These are phyloP conservation scores for Herpailurus yagouaroundi DNA, from an alignment of 2,113 vertebrate species.

Conservation along the genomic window DNA sequence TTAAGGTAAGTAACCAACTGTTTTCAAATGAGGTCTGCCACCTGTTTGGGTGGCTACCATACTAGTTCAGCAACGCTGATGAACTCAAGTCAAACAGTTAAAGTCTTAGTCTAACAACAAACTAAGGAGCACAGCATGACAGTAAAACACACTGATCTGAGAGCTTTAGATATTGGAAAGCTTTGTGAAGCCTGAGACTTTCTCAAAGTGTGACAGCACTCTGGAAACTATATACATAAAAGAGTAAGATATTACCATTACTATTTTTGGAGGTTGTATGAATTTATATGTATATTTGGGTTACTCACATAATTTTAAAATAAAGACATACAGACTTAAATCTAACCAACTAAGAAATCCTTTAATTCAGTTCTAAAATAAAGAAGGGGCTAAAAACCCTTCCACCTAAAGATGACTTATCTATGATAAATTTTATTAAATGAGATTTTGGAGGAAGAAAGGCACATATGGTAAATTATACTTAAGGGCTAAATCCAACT, in stretches of 20 bases:
- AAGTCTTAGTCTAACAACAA: constrained; percentile 21
- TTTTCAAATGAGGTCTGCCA: constrained; percentile 40
- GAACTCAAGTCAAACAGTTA: not conserved
- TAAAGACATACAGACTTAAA: constrained; percentile 10
- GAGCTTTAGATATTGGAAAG: not conserved
- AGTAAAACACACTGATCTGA: constrained; percentile 5
- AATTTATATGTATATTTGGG: not conserved
- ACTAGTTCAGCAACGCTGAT: not conserved
- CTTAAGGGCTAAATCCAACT: constrained; percentile 26
- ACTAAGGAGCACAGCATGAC: not conserved
- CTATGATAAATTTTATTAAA: constrained; percentile 37
- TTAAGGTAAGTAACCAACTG: not conserved
- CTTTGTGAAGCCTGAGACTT: constrained; percentile 11
- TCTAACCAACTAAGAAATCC: constrained; percentile 10
- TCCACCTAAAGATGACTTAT: not conserved
- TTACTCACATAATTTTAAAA: constrained; percentile 47
- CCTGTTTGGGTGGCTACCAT: not conserved
- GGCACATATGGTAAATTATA: constrained; percentile 35
- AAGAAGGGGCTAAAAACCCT: not conserved
- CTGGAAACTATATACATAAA: not conserved
- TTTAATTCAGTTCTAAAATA: constrained; percentile 34
- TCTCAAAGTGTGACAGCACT: constrained; percentile 10
- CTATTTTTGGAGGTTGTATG: not conserved
- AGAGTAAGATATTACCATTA: not conserved
- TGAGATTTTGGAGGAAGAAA: constrained; percentile 1